phyloP scores from a whole-genome alignment of 2,888 invertebrate species.

The Apantesis nais region DNA sequence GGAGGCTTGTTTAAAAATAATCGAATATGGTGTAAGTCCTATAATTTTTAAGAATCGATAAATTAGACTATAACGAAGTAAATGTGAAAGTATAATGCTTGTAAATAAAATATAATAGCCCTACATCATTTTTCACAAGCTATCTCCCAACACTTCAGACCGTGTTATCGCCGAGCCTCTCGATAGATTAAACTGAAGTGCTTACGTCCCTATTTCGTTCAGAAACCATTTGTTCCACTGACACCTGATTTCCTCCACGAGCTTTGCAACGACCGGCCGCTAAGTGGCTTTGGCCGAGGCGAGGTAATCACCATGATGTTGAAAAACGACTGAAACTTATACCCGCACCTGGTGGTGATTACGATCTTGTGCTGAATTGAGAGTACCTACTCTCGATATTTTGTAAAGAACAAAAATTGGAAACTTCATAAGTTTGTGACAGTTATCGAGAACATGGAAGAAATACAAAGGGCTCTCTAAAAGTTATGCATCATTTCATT shows the following conservation, averaged over 20 bases:
- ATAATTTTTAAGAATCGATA: neutral
- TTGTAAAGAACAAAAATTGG: neutral
- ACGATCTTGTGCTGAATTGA: neutral
- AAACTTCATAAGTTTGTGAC: neutral
- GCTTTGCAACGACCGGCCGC: slow-evolving; percentile 1
- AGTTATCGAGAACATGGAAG: too few species aligned
- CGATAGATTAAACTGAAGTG: slow-evolving; percentile 32
- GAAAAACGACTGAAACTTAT: slow-evolving; percentile 4
- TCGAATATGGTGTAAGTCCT: too few species aligned
- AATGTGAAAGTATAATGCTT: neutral
- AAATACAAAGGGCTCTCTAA: too few species aligned
- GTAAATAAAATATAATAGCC: neutral
- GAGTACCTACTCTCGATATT: neutral
- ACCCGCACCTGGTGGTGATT: neutral
- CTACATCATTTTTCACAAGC: slow-evolving; percentile 9
- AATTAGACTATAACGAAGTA: too few species aligned
- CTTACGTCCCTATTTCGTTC: slow-evolving; percentile 24
- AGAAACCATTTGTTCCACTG: slow-evolving; percentile 28
- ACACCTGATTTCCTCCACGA: slow-evolving; percentile 28
- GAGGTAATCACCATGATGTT: slow-evolving; percentile 4
- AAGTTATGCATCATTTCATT: too few species aligned
- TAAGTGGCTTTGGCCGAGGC: slow-evolving; percentile 11
- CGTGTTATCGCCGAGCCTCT: slow-evolving; percentile 12
- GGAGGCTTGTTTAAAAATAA: too few species aligned
- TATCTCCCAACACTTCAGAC: slow-evolving; percentile 7